Evolutionary conservation across 2,888 invertebrate genomes (phyloP).

Genomic region (Nineta flava): DNA sequence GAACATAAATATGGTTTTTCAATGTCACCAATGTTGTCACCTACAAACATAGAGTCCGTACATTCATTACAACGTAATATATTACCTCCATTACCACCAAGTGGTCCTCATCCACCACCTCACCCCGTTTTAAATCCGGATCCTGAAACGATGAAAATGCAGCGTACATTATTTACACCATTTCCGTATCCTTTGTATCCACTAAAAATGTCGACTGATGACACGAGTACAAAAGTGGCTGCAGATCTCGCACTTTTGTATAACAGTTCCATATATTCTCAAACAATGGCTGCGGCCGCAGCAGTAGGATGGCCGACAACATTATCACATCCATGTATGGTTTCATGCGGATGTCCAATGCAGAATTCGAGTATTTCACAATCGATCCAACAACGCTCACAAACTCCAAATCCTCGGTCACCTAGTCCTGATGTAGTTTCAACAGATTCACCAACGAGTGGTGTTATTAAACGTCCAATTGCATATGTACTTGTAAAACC

Average conservation of each 20-base stretch:
- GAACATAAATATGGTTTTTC: constrained; percentile 59
- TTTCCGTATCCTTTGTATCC: constrained; percentile 52
- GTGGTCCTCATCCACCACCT: constrained; percentile 32
- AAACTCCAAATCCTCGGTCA: constrained; percentile 19
- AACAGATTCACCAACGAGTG: neutral
- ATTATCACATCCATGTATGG: constrained; percentile 25
- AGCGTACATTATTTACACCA: constrained; percentile 51
- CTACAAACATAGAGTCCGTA: constrained; percentile 25
- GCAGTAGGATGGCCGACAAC: constrained; percentile 25
- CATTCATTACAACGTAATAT: constrained; percentile 32
- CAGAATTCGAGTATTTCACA: constrained; percentile 4
- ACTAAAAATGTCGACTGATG: constrained; percentile 38
- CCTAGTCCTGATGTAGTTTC: constrained; percentile 24
- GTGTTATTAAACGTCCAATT: constrained; percentile 31
- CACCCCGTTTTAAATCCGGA: constrained; percentile 33
- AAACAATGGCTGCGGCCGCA: constrained; percentile 26
- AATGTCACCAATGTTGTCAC: constrained; percentile 45
- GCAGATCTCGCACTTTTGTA: constrained; percentile 54
- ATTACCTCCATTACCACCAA: constrained; percentile 25
- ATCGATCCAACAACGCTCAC: constrained; percentile 17
- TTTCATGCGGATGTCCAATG: constrained; percentile 29
- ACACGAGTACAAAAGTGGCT: constrained; percentile 39
- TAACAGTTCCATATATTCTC: constrained; percentile 36
- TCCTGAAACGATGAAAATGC: constrained; percentile 43
- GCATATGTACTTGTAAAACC: constrained; percentile 50